Percentiles rank a stretch among this genome's conserved stretches.
These are phyloP conservation scores for Diplolepis rosae DNA, from an alignment of 2,888 invertebrate species.

Conservation along the genomic window DNA sequence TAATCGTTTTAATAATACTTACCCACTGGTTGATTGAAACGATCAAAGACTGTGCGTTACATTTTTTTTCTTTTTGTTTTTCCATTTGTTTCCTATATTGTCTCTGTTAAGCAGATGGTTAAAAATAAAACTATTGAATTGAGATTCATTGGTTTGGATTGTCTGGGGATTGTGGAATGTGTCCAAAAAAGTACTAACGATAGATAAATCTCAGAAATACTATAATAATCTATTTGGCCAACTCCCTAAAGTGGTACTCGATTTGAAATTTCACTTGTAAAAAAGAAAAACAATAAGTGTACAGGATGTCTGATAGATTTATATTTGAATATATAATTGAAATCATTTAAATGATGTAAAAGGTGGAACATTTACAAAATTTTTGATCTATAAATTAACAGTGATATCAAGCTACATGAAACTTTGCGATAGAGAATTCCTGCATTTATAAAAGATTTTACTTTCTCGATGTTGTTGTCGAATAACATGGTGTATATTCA, in stretches of 20 bases:
- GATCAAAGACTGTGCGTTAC: slow-evolving; percentile 64
- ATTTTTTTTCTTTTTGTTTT: slow-evolving; percentile 59
- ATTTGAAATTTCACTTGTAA: slow-evolving; percentile 45
- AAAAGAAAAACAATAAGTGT: not conserved
- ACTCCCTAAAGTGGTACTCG: slow-evolving; percentile 73
- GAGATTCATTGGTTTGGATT: slow-evolving; percentile 67
- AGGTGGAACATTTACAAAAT: not conserved
- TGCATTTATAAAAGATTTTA: no score
- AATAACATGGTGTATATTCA: no score
- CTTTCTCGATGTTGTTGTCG: no score
- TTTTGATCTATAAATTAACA: no score
- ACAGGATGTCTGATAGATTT: slow-evolving; percentile 29
- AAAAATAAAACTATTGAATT: slow-evolving; percentile 46
- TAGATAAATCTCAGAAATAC: slow-evolving; percentile 55
- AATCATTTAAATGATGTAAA: not conserved
- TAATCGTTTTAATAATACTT: slow-evolving; percentile 64
- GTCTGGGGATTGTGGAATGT: slow-evolving; percentile 72
- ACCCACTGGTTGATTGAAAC: slow-evolving; percentile 66
- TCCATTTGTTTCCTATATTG: slow-evolving; percentile 60
- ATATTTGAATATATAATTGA: not conserved
- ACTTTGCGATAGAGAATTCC: no score
- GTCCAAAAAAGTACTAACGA: slow-evolving; percentile 56
- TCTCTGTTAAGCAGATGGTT: slow-evolving; percentile 62
- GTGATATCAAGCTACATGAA: no score
- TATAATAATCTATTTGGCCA: slow-evolving; percentile 67